Evolutionary conservation across 2,113 vertebrate genomes (phyloP), one percentile per base, ranked within the genome.

Genomic region (Brachypteracias leptosomus): DNA sequence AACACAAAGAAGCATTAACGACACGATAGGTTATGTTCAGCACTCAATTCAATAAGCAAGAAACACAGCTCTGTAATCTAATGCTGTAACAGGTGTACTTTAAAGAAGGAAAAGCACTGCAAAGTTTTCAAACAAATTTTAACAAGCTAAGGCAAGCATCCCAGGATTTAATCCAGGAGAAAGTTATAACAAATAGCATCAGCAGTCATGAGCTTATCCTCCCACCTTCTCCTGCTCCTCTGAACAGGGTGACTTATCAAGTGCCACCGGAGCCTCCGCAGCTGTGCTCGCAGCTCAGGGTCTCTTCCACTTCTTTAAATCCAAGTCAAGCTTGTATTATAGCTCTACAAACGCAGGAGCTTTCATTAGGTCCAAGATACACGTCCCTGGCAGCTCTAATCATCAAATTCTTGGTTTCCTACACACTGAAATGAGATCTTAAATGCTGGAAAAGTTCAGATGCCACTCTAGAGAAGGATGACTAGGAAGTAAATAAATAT

Each of bases 181-280:
- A 89, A 81, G 73, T 49, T 78, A 15, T 17, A 82, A 89, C 72
- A 87, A 95, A 77, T 15, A 83, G 49, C 85, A 90, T 36, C 90
- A 88, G 75, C 78, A 93, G 75, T 90, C 96, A 94, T 31, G 9
- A 90, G 94, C 54, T 94, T 49, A 89, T 81, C 74, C 90, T 95
- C 93, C 88, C 90, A 95, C 89, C 77, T 93, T 90, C 91, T 90
- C 68, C 61, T 35, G 72, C 89, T 88, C 61, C 77, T 87, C 74
- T 6, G 18, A 89, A 82, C 46, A 83, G 70, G 87, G 73, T 1
- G 7, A 70, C 59, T 85, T 71, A 75, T 44, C 81, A 82, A 78
- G 52, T 36, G 61, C 46, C 65, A 61, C 26, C 0, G 19, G 66
- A 89, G 85, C 70, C 77, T 89, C 67, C 3, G 0, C 74, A 85